Conservation (phyloP, 2,113 vertebrate genomes). For the Macheiramphus alcinus region DNA sequence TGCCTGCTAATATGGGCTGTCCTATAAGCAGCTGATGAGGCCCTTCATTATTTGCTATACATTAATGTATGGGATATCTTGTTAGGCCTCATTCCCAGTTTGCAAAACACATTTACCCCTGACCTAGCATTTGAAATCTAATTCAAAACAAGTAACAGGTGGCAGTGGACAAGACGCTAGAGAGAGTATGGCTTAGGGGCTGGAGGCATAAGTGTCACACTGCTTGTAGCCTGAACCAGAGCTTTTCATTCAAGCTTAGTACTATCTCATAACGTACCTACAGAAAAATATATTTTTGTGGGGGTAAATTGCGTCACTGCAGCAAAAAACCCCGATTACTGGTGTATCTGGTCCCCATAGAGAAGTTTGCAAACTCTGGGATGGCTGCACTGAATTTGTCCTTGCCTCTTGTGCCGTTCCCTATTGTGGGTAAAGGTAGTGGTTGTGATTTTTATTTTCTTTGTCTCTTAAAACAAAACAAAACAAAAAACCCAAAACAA, state of each 20-base stretch:
- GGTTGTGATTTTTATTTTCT: not conserved
- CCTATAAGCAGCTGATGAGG: not conserved
- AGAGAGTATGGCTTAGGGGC: not conserved
- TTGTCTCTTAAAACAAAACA: not conserved
- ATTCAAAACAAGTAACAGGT: not conserved
- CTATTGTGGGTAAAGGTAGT: not conserved
- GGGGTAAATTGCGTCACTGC: not conserved
- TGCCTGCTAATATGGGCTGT: not conserved
- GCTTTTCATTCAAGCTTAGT: not conserved
- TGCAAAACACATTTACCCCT: not conserved
- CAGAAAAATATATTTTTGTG: not conserved
- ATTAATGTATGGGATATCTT: not conserved
- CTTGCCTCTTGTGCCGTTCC: not conserved
- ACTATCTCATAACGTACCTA: not conserved
- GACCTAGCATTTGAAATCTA: not conserved
- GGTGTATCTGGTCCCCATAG: not conserved
- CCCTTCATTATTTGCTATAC: not conserved
- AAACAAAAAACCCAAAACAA: too few species aligned
- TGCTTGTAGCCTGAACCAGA: not conserved
- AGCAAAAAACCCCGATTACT: not conserved
- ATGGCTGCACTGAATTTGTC: not conserved
- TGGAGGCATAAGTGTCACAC: not conserved
- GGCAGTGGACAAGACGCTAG: not conserved
- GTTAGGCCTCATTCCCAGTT: not conserved
- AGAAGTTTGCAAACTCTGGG: not conserved